These are phyloP conservation scores for Lepus timidus DNA, from an alignment of 2,113 vertebrate species.

Conservation along the genomic window DNA sequence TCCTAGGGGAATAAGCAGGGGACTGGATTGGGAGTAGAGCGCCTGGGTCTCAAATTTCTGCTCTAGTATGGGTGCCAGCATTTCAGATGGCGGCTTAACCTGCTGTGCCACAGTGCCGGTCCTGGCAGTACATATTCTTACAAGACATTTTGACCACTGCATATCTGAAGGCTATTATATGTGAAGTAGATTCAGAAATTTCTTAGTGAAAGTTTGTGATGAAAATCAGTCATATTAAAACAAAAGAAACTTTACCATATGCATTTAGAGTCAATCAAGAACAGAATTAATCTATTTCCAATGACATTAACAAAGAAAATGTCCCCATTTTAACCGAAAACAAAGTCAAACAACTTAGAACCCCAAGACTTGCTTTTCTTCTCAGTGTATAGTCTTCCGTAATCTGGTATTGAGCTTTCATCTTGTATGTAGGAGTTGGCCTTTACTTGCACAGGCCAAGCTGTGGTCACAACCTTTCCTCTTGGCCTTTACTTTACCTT, in stretches of 20 bases:
- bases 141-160: not conserved
- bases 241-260: not conserved
- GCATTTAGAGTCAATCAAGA: not conserved
- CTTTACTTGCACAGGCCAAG: conserved; percentile 35
- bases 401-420: not conserved
- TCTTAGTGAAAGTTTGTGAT: not conserved
- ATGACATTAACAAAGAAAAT: not conserved
- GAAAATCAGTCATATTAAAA: not conserved
- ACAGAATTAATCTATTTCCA: not conserved
- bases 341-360: conserved; percentile 9
- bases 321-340: not conserved
- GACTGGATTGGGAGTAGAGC: no score
- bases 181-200: not conserved
- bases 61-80: no score
- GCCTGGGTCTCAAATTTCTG: no score
- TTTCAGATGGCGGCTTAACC: no score
- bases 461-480: conserved; percentile 76
- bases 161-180: not conserved
- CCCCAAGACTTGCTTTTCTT: not conserved
- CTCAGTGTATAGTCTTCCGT: not conserved
- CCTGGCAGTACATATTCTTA: not conserved
- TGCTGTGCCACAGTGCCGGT: no score
- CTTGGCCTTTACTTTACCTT: conserved; percentile 66
- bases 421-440: conserved; percentile 66
- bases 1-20: no score